phyloP scores from a whole-genome alignment of 1,140 invertebrate species.

The Drosophila neocordata region DNA sequence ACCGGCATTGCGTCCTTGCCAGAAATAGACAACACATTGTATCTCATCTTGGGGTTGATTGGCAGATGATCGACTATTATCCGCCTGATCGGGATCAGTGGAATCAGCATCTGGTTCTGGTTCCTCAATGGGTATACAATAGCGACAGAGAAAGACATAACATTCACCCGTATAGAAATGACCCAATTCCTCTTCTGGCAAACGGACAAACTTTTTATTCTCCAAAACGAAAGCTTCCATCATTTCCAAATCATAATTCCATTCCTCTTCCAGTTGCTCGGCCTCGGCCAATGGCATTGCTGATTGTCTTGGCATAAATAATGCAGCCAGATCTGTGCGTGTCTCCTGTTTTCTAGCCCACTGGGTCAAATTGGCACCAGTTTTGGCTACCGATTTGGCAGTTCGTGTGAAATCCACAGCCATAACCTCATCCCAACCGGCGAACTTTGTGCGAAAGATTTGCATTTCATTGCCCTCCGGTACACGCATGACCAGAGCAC shows the following conservation, averaged over 20 bases:
- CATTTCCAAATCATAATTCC: conserved; percentile 97
- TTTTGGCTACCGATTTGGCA: conserved; percentile 97
- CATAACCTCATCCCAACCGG: conserved; percentile 99
- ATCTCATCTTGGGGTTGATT: conserved; percentile 90
- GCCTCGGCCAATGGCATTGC: conserved; percentile 94
- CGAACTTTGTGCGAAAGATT: conserved; percentile 98
- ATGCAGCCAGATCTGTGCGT: conserved; percentile 94
- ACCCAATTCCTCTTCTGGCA: conserved; percentile 97
- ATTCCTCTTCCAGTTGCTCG: conserved; percentile 94
- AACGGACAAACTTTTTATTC: conserved; percentile 97
- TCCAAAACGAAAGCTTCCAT: conserved; percentile 99
- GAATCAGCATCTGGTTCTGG: conserved; percentile 80
- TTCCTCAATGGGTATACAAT: conserved; percentile 90
- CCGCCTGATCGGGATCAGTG: conserved; percentile 12
- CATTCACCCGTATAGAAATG: conserved; percentile 97
- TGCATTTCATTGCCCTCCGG: conserved; percentile 93
- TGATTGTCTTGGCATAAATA: conserved; percentile 97
- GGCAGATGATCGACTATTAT: background rate
- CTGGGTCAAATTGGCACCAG: conserved; percentile 97
- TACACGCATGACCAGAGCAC: conserved; percentile 94
- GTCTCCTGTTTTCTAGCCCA: conserved; percentile 96
- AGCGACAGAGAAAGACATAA: conserved; percentile 98
- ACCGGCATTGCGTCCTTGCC: conserved; percentile 98
- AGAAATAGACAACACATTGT: conserved; percentile 99
- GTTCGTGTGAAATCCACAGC: conserved; percentile 99